These are phyloP conservation scores for Pherbina coryleti DNA, from an alignment of 2,888 invertebrate species.

Conservation along the genomic window DNA sequence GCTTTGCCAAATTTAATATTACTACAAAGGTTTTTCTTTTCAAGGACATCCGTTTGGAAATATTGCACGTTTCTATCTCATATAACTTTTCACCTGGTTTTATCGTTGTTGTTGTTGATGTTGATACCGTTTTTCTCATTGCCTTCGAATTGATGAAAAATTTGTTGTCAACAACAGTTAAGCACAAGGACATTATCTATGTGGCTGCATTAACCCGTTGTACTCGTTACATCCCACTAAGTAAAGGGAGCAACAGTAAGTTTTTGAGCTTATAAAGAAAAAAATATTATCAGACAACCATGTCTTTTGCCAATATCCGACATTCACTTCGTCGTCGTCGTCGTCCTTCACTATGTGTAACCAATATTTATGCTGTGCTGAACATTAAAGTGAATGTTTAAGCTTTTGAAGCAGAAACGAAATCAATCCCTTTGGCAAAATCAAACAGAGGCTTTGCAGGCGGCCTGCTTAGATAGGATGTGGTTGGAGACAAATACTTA, in stretches of 20 bases:
- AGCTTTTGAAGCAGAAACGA: neutral
- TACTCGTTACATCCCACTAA: too few relatives aligned
- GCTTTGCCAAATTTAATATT: too few relatives aligned
- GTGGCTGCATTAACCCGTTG: neutral
- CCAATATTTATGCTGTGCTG: neutral
- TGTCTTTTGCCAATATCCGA: neutral
- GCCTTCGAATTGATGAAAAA: neutral
- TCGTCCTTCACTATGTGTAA: neutral
- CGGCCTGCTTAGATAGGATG: neutral
- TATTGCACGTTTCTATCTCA: too few relatives aligned
- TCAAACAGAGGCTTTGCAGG: neutral
- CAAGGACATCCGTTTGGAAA: too few relatives aligned
- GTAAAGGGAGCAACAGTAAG: neutral
- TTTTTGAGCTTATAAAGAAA: neutral
- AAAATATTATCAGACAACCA: neutral
- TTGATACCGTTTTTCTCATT: neutral
- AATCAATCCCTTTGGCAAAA: neutral
- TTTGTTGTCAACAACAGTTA: conserved; percentile 4
- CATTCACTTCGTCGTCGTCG: neutral
- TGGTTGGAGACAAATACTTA: neutral
- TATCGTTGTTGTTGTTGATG: neutral
- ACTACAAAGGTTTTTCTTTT: too few relatives aligned
- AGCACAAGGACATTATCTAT: neutral
- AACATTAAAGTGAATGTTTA: neutral
- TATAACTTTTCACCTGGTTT: too few relatives aligned